Percentiles rank a stretch among this genome's conserved stretches.
phyloP scores from a whole-genome alignment of 2,113 vertebrate species.

The Pao palembangensis region DNA sequence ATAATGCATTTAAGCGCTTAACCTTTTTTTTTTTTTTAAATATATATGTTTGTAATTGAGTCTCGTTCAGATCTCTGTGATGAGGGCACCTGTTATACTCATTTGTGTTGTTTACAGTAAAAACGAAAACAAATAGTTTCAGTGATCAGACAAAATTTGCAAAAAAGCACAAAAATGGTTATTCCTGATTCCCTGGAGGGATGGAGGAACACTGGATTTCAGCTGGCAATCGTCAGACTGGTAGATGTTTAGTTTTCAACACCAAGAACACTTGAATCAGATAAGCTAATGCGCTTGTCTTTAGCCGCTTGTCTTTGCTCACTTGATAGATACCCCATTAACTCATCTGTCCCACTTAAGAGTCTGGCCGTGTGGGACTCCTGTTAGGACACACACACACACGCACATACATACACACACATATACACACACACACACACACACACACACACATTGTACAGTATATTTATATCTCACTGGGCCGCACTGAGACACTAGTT shows the following conservation, averaged over 20 bases:
- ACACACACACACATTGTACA: conserved; percentile 1
- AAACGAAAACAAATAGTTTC: too few species aligned
- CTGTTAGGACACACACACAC: conserved; percentile 22
- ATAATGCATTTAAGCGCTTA: too few species aligned
- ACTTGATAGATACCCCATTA: conserved; percentile 71
- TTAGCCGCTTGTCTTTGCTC: conserved; percentile 32
- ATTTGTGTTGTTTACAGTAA: too few species aligned
- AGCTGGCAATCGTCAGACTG: conserved; percentile 56
- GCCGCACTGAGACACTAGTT: conserved; percentile 39
- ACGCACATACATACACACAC: background rate
- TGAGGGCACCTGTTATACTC: too few species aligned
- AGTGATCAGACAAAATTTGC: too few species aligned
- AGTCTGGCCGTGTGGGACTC: conserved; percentile 47
- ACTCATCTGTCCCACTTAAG: conserved; percentile 54
- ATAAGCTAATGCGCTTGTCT: conserved; percentile 57
- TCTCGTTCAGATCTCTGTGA: too few species aligned
- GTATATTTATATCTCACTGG: conserved; percentile 25
- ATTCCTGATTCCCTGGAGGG: conserved; percentile 31
- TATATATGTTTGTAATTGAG: too few species aligned
- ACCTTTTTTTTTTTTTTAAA: too few species aligned
- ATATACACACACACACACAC: background rate
- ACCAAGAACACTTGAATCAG: conserved; percentile 56
- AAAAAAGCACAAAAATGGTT: too few species aligned
- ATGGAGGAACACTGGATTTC: conserved; percentile 14
- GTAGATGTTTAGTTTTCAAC: conserved; percentile 62